Evolutionary conservation across 2,888 invertebrate genomes (phyloP).

Genomic region (Buathra laborator): DNA sequence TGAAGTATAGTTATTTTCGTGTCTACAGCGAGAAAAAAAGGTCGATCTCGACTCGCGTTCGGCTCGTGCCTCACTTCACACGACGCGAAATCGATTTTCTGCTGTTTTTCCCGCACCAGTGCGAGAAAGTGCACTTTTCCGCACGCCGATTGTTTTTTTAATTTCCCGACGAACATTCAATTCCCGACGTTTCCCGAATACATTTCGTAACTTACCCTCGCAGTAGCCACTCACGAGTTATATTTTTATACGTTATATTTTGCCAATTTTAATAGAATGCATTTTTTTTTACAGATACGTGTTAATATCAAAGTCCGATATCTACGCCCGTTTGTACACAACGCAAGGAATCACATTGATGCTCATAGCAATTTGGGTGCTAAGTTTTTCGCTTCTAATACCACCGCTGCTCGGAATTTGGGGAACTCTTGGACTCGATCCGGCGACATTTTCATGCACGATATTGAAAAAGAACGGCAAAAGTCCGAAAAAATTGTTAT

Average conservation of each 20-base stretch:
- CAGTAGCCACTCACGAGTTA: neutral
- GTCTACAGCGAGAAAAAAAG: too few species aligned
- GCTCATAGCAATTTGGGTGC: conserved; percentile 92
- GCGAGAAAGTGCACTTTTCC: too few species aligned
- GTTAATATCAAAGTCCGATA: conserved; percentile 92
- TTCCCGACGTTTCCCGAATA: too few species aligned
- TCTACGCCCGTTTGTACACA: conserved; percentile 93
- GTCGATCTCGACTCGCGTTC: too few species aligned
- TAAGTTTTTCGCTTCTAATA: conserved; percentile 88
- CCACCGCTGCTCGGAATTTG: conserved; percentile 93
- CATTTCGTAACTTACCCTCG: too few species aligned
- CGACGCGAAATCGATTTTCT: too few species aligned
- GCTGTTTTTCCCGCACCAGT: too few species aligned
- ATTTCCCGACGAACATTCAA: too few species aligned
- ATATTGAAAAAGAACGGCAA: conserved; percentile 91
- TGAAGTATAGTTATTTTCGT: too few species aligned
- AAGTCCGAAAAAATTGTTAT: conserved; percentile 94
- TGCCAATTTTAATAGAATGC: neutral
- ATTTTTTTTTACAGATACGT: conserved; percentile 89
- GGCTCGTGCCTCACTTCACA: too few species aligned
- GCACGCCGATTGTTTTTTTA: too few species aligned
- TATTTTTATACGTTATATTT: conserved; percentile 17
- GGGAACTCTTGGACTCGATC: conserved; percentile 94
- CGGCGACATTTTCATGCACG: conserved; percentile 95
- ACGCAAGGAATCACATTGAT: conserved; percentile 91